These are phyloP conservation scores for Numida meleagris DNA, from an alignment of 2,113 vertebrate species.

Conservation along the genomic window DNA sequence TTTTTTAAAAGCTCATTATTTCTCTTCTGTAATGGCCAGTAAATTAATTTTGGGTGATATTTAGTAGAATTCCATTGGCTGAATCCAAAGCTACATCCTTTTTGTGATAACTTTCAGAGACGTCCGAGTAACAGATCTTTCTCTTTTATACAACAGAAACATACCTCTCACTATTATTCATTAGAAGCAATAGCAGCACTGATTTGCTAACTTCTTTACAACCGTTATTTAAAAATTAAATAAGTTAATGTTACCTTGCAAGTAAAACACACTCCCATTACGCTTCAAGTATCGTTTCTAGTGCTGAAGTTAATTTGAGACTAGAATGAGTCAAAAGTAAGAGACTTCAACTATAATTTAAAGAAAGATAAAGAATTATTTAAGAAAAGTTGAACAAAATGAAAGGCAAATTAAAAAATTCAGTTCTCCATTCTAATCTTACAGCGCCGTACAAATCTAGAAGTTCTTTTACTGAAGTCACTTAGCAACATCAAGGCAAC, in stretches of 20 bases:
- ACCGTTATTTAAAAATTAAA: conserved; percentile 1
- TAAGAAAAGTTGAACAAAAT: conserved; percentile 51
- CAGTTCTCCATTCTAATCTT: conserved; percentile 44
- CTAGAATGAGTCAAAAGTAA: conserved; percentile 54
- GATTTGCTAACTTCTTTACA: conserved; percentile 15
- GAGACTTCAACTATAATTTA: conserved; percentile 46
- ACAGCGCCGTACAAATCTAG: conserved; percentile 32
- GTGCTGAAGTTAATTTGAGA: conserved; percentile 35
- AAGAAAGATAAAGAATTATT: conserved; percentile 47
- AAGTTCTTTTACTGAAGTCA: conserved; percentile 2
- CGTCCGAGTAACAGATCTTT: background rate
- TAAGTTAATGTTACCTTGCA: background rate
- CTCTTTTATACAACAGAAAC: background rate
- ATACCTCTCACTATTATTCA: background rate
- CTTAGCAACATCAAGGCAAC: background rate
- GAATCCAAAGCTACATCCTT: background rate
- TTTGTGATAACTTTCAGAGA: background rate
- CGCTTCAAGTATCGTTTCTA: conserved; percentile 26
- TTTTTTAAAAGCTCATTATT: background rate
- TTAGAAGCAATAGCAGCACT: conserved; percentile 31
- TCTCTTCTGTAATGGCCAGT: background rate
- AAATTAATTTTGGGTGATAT: background rate
- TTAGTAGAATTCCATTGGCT: background rate
- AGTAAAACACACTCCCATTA: conserved; percentile 19
- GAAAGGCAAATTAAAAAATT: conserved; percentile 36